Evolutionary conservation across 2,113 vertebrate genomes (phyloP).

Genomic region (Dissostichus mawsoni): DNA sequence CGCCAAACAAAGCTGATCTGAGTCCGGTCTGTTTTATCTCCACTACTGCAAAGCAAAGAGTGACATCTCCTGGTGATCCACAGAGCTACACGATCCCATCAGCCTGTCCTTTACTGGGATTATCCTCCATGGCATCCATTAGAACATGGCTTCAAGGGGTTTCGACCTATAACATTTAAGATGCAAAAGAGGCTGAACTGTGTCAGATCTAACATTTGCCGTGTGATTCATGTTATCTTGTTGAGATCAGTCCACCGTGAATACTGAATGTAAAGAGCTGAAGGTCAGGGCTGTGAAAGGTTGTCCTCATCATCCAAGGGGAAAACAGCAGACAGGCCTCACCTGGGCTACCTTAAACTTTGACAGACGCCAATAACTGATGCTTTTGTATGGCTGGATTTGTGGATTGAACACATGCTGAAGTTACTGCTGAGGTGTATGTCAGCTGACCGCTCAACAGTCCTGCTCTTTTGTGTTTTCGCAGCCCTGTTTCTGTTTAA

Average conservation of each 20-base stretch:
- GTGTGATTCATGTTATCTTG: constrained; percentile 24
- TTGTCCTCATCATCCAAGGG: neutral
- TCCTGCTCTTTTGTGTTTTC: neutral
- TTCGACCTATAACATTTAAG: constrained; percentile 50
- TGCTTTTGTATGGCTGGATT: neutral
- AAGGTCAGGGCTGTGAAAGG: constrained; percentile 5
- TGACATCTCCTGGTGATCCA: constrained; percentile 77
- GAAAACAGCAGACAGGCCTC: neutral
- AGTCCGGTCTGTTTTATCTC: neutral
- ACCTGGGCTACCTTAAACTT: neutral
- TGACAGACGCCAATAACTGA: too few species aligned
- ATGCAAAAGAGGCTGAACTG: constrained; percentile 43
- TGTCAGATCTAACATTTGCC: constrained; percentile 51
- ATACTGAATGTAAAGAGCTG: constrained; percentile 16
- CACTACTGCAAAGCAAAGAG: constrained; percentile 62
- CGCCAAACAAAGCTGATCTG: constrained; percentile 28
- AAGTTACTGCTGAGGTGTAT: neutral
- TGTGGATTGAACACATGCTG: too few species aligned
- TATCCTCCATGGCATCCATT: constrained; percentile 28
- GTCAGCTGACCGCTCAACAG: neutral
- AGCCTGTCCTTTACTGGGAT: neutral
- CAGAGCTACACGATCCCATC: neutral
- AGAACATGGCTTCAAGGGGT: constrained; percentile 33
- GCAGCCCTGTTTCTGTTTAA: neutral
- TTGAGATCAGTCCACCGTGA: constrained; percentile 28